phyloP scores from a whole-genome alignment of 2,888 invertebrate species.

The Ferdinandea cuprea region DNA sequence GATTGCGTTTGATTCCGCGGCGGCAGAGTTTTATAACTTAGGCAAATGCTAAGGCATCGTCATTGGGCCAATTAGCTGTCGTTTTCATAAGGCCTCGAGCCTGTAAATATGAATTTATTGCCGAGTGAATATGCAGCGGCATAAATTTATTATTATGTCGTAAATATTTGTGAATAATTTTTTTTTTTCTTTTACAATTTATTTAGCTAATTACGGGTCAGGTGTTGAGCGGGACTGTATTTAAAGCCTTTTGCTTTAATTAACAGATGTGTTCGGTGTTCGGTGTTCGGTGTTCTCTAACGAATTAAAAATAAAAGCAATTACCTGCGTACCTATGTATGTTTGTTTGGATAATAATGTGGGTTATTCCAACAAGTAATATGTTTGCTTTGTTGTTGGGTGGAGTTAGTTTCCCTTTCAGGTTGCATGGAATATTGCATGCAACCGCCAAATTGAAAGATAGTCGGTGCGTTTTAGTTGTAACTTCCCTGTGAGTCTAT shows the following conservation, averaged over 20 bases:
- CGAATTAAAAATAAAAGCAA: no score
- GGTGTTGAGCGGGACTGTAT: neutral
- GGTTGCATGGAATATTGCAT: no score
- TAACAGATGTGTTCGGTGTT: neutral
- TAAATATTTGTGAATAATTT: neutral
- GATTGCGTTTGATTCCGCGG: slow-evolving; percentile 37
- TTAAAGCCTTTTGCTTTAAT: neutral
- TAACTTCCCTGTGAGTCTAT: no score
- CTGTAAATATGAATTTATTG: neutral
- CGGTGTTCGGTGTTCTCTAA: no score
- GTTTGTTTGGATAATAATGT: no score
- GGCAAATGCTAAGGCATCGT: neutral
- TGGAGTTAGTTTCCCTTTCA: no score
- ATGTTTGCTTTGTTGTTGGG: no score
- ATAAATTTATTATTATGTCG: neutral
- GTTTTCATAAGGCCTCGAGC: slow-evolving; percentile 24
- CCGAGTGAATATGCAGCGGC: neutral
- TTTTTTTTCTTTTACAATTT: no score
- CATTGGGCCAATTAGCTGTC: slow-evolving; percentile 33
- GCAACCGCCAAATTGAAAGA: no score
- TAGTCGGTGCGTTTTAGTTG: no score
- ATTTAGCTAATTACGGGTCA: slow-evolving; percentile 5
- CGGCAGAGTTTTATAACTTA: neutral
- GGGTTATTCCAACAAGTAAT: no score
- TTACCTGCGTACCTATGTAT: no score